Conservation (phyloP, 2,888 invertebrate genomes). For the Asteroscopus sphinx region DNA sequence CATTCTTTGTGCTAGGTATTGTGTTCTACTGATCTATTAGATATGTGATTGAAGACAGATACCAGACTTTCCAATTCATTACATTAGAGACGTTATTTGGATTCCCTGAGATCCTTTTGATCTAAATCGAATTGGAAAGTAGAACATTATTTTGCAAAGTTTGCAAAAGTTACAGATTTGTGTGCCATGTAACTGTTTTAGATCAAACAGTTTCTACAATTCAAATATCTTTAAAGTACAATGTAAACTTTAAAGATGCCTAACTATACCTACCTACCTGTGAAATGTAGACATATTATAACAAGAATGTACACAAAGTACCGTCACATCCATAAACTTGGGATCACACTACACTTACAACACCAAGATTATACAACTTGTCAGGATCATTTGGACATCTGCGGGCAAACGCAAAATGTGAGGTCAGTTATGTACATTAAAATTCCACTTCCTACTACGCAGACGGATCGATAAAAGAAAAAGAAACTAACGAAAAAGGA, state of each 20-base stretch:
- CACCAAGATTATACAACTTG: background rate
- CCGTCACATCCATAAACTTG: no score
- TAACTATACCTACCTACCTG: no score
- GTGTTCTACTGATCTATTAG: background rate
- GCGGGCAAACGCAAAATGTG: background rate
- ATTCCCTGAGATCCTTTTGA: background rate
- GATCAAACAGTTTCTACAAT: no score
- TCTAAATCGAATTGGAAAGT: background rate
- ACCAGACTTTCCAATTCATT: background rate
- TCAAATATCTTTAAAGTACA: no score
- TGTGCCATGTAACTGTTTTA: no score
- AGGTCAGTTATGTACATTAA: background rate
- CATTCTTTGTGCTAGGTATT: background rate
- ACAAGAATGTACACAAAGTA: background rate
- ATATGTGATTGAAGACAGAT: slow-evolving; percentile 1
- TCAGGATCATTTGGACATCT: background rate
- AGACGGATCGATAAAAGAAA: slow-evolving; percentile 30
- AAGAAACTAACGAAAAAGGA: background rate
- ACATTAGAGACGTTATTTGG: background rate
- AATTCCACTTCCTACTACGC: slow-evolving; percentile 4
- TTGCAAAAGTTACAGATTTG: no score
- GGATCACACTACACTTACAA: no score
- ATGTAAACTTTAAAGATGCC: no score
- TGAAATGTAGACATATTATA: background rate
- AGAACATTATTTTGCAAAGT: background rate